Conservation (phyloP, 2,797 vertebrate genomes). For the Pogonophryne albipinna region DNA sequence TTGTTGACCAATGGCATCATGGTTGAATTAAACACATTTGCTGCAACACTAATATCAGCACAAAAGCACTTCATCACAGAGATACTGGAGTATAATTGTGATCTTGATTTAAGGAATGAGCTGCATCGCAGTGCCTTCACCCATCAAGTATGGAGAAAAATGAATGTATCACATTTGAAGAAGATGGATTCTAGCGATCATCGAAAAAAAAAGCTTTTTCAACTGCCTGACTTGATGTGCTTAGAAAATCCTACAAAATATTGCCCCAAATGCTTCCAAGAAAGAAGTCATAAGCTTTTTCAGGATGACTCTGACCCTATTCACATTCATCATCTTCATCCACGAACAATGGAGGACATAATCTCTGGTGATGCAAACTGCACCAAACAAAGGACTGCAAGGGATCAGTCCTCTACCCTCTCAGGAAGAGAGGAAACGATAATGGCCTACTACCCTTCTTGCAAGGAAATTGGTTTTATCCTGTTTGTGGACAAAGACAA, state of each 20-base stretch:
- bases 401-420: neutral
- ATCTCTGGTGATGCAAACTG: neutral
- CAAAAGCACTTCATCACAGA: conserved; percentile 18
- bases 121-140: conserved; percentile 6
- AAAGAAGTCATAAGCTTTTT: neutral
- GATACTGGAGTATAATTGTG: conserved; percentile 25
- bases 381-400: neutral
- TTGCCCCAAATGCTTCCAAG: conserved; percentile 44
- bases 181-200: fast-evolving
- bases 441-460: neutral
- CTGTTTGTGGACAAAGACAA: neutral
- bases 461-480: conserved; percentile 36
- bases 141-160: neutral
- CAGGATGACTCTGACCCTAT: neutral
- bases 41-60: neutral
- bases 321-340: neutral
- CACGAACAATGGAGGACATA: neutral
- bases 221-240: conserved; percentile 16
- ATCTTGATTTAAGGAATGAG: conserved; percentile 36
- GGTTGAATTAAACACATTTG: conserved; percentile 34
- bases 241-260: neutral
- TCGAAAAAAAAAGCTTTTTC: conserved; percentile 2
- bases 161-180: fast-evolving
- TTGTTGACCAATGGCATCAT: conserved; percentile 55
- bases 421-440: conserved; percentile 6